Percentiles rank a stretch among this genome's conserved stretches.
phyloP scores from a whole-genome alignment of 2,888 invertebrate species.

The Drosophila paucipuncta region DNA sequence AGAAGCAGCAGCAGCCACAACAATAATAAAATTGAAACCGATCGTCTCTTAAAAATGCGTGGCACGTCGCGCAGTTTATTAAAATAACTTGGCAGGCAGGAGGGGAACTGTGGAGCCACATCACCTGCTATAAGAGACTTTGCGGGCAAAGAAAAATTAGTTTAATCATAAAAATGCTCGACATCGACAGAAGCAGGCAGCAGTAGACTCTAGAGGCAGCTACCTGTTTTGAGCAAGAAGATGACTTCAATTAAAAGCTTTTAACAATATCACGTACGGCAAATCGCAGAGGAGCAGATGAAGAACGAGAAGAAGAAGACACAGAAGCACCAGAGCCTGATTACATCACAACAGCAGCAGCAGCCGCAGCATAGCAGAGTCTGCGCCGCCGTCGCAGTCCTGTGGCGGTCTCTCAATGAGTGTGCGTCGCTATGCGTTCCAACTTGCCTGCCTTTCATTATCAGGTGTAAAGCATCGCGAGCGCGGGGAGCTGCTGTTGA shows the following conservation, averaged over 20 bases:
- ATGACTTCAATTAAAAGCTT: slow-evolving; percentile 84
- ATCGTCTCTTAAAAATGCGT: slow-evolving; percentile 81
- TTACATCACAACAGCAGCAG: slow-evolving; percentile 69
- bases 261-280: slow-evolving; percentile 84
- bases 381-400: slow-evolving; percentile 37
- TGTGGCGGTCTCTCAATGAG: slow-evolving; percentile 67
- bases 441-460: slow-evolving; percentile 42
- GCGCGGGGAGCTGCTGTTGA: slow-evolving; percentile 38
- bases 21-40: slow-evolving; percentile 82
- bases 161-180: slow-evolving; percentile 83
- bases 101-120: slow-evolving; percentile 57
- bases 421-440: slow-evolving; percentile 39
- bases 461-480: slow-evolving; percentile 78
- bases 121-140: slow-evolving; percentile 72
- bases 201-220: slow-evolving; percentile 64
- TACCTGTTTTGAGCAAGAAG: slow-evolving; percentile 81
- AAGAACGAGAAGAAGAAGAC: slow-evolving; percentile 4
- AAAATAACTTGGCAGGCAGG: slow-evolving; percentile 84
- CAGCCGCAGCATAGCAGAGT: slow-evolving; percentile 15
- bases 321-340: slow-evolving; percentile 51
- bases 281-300: slow-evolving; percentile 69
- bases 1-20: slow-evolving; percentile 31
- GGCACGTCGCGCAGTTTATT: slow-evolving; percentile 86
- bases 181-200: slow-evolving; percentile 61
- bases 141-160: slow-evolving; percentile 78